Conservation (phyloP, 1,140 invertebrate species). For the Drosophila truncata region DNA sequence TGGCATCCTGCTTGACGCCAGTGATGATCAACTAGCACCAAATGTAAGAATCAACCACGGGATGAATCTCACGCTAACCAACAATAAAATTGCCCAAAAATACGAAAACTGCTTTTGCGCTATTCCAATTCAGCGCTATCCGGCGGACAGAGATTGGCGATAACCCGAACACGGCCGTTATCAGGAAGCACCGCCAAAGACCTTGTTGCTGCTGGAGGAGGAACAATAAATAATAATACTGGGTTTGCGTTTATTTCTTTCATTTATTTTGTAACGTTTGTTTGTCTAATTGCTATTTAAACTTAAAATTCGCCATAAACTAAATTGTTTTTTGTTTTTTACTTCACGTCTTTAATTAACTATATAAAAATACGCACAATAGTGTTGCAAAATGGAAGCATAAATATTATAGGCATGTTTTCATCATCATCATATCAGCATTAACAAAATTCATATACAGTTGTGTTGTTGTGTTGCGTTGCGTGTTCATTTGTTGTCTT, state of each 20-base stretch:
- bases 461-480: conserved; percentile 36
- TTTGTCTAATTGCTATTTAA: conserved; percentile 65
- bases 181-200: not conserved
- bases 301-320: conserved; percentile 77
- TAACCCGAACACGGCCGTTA: conserved; percentile 17
- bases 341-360: conserved; percentile 68
- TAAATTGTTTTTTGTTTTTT: conserved; percentile 64
- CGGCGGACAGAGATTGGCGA: conserved; percentile 18
- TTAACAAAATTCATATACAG: conserved; percentile 77
- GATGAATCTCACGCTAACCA: too few species aligned
- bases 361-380: conserved; percentile 80
- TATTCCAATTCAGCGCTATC: not conserved
- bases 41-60: too few species aligned
- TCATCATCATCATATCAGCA: conserved; percentile 55
- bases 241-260: conserved; percentile 33
- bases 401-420: conserved; percentile 65
- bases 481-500: conserved; percentile 56
- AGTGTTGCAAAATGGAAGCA: conserved; percentile 76
- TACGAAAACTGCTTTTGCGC: too few species aligned
- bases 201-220: conserved; percentile 14
- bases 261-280: conserved; percentile 74
- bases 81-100: too few species aligned
- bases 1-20: too few species aligned
- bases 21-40: too few species aligned
- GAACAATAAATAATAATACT: not conserved